These are phyloP conservation scores for Notolepis coatsorum DNA, from an alignment of 2,797 vertebrate species.

Conservation along the genomic window DNA sequence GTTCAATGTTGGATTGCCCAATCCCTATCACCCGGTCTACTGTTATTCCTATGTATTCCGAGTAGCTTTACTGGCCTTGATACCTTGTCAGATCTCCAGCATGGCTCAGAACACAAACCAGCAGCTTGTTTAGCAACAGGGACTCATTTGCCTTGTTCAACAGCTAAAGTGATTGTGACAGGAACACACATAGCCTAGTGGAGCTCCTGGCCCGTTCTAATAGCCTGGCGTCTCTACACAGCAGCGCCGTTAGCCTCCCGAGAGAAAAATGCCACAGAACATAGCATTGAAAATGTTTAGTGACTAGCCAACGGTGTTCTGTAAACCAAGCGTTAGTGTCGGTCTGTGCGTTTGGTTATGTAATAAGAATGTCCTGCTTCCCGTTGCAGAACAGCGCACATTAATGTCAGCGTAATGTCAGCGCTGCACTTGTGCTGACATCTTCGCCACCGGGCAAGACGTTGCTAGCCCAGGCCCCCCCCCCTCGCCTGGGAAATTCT, in stretches of 20 bases:
- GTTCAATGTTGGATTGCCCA: too few relatives aligned
- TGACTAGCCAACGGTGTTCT: background rate
- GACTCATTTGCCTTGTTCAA: too few relatives aligned
- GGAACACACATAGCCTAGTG: background rate
- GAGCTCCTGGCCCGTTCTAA: background rate
- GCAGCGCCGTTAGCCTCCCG: background rate
- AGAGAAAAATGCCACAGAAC: background rate
- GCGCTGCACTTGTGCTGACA: conserved; percentile 22
- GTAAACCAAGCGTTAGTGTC: background rate
- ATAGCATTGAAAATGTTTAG: background rate
- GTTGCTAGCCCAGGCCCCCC: too few relatives aligned
- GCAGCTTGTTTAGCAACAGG: too few relatives aligned
- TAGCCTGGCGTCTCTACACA: too few relatives aligned
- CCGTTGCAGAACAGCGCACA: background rate
- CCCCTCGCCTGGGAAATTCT: background rate
- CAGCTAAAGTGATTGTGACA: background rate
- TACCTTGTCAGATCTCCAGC: too few relatives aligned
- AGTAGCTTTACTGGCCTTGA: too few relatives aligned
- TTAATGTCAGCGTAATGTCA: conserved; percentile 43
- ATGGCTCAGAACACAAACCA: too few relatives aligned
- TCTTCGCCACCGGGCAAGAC: background rate
- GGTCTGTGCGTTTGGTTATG: conserved; percentile 46
- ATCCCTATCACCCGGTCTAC: too few relatives aligned
- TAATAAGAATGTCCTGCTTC: conserved; percentile 63
- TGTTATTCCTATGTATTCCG: too few relatives aligned